Conservation (phyloP, 2,888 invertebrate species). For the Drosophila melanosoma region DNA sequence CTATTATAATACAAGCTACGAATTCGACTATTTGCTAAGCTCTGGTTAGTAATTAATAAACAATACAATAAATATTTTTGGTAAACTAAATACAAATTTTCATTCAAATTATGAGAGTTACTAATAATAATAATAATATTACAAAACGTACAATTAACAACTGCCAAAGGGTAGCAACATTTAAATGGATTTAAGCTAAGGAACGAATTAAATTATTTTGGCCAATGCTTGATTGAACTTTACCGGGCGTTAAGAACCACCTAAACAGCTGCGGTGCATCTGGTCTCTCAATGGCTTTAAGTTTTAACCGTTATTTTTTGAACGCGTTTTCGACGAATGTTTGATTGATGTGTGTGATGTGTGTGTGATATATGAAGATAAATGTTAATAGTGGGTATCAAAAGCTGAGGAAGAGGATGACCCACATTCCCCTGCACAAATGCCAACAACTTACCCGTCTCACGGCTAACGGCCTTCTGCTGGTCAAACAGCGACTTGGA, state of each 20-base stretch:
- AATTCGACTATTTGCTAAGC: slow-evolving; percentile 31
- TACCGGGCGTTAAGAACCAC: slow-evolving; percentile 84
- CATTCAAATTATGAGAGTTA: slow-evolving; percentile 17
- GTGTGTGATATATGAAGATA: slow-evolving; percentile 59
- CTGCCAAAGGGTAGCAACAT: slow-evolving; percentile 28
- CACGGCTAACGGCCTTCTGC: slow-evolving; percentile 75
- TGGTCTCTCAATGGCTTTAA: slow-evolving; percentile 76
- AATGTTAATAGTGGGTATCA: slow-evolving; percentile 64
- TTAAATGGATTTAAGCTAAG: slow-evolving; percentile 45
- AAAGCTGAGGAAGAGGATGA: slow-evolving; percentile 32
- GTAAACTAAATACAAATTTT: slow-evolving; percentile 3
- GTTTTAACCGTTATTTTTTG: slow-evolving; percentile 25
- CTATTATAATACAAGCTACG: slow-evolving; percentile 28
- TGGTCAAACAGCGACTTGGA: slow-evolving; percentile 78
- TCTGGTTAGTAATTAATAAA: slow-evolving; percentile 39
- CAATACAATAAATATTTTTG: background rate
- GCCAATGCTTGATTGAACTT: slow-evolving; percentile 71
- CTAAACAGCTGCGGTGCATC: slow-evolving; percentile 81
- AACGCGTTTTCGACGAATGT: slow-evolving; percentile 38
- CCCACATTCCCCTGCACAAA: slow-evolving; percentile 16
- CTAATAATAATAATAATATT: slow-evolving; percentile 5
- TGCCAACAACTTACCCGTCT: slow-evolving; percentile 78
- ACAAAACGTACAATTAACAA: slow-evolving; percentile 20
- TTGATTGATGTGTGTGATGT: slow-evolving; percentile 20
- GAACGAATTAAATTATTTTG: slow-evolving; percentile 47